A percentile compares a stretch with the other conserved stretches of the same genome.
Conservation (phyloP, 1,140 invertebrate species). For the Pseudoatta argentina region DNA sequence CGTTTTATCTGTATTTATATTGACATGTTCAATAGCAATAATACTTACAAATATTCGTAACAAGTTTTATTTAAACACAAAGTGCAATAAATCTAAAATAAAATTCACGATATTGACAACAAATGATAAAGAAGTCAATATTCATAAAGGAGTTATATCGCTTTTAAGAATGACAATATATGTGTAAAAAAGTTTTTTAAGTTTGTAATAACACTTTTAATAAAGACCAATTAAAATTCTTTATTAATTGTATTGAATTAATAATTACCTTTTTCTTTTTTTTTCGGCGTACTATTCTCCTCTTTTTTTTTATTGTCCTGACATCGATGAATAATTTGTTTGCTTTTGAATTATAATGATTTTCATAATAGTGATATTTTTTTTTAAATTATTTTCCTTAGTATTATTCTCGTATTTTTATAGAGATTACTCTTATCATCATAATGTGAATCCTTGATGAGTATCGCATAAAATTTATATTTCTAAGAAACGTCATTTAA, state of each 20-base stretch:
- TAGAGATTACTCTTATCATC: too few relatives aligned
- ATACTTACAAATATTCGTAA: background rate
- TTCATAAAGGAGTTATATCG: background rate
- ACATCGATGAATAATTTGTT: background rate
- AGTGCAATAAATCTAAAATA: background rate
- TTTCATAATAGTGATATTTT: background rate
- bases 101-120: background rate
- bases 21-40: background rate
- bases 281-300: background rate
- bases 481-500: background rate
- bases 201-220: background rate
- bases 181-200: background rate
- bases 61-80: background rate
- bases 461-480: background rate
- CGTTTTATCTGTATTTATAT: conserved; percentile 7
- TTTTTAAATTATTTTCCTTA: background rate
- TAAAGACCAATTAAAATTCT: conserved; percentile 15
- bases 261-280: background rate
- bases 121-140: background rate
- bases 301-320: background rate
- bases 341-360: background rate
- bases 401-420: too few relatives aligned
- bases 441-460: background rate
- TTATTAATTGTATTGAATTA: background rate
- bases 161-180: background rate